A percentile compares a stretch with the other conserved stretches of the same genome.
Conservation (phyloP, 2,797 vertebrate species). For the Lerista edwardsae region DNA sequence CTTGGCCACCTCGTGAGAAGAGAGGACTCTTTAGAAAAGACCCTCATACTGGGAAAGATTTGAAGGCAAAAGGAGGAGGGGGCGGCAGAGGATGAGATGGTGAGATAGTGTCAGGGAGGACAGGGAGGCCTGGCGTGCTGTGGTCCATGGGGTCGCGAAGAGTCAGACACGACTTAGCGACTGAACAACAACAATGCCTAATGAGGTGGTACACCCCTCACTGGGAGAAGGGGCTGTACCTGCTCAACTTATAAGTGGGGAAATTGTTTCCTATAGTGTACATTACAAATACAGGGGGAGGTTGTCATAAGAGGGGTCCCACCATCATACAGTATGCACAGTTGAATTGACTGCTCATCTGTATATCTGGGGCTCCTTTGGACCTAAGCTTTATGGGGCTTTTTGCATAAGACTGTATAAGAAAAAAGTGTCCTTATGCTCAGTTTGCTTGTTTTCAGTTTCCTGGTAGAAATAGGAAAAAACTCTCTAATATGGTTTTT, state of each 20-base stretch:
- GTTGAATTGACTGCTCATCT: neutral
- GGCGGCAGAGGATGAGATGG: no score
- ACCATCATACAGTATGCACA: neutral
- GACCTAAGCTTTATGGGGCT: neutral
- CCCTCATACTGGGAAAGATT: no score
- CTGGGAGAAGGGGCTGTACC: neutral
- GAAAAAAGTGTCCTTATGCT: neutral
- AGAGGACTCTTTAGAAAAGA: no score
- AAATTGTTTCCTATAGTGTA: neutral
- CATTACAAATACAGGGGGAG: neutral
- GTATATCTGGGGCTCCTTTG: neutral
- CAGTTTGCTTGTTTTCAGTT: conserved; percentile 9
- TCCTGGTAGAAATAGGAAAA: conserved; percentile 11
- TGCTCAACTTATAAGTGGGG: neutral
- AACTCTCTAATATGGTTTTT: neutral
- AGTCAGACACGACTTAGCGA: no score
- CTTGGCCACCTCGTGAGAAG: no score
- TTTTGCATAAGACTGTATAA: neutral
- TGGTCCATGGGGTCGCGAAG: no score
- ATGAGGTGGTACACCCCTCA: neutral
- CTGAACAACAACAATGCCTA: neutral
- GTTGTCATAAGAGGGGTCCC: neutral
- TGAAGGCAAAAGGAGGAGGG: no score
- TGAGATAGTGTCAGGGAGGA: no score
- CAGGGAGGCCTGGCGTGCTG: no score